These are phyloP conservation scores for Nothocercus nigrocapillus DNA, from an alignment of 2,113 vertebrate species.

Conservation along the genomic window DNA sequence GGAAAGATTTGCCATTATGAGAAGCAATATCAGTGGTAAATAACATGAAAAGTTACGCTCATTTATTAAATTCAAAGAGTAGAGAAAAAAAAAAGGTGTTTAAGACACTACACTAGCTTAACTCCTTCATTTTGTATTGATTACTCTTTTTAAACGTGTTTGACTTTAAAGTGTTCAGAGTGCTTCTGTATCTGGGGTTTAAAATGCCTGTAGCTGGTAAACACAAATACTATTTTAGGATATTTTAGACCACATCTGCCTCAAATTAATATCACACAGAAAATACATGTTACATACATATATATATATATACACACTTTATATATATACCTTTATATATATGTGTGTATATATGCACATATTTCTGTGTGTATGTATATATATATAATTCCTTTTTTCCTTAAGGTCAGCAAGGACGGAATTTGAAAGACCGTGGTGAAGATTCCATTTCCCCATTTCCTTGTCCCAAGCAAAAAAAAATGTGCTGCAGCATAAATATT, in stretches of 20 bases:
- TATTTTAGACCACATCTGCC: background rate
- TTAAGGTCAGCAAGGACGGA: background rate
- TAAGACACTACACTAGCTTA: background rate
- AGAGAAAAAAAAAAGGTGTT: background rate
- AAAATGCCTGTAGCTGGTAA: background rate
- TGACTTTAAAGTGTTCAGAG: background rate
- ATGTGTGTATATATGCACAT: no score
- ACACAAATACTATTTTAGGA: background rate
- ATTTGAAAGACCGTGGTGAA: background rate
- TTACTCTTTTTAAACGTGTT: background rate
- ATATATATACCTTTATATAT: no score
- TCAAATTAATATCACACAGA: background rate
- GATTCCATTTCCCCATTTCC: background rate
- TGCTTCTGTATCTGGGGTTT: background rate
- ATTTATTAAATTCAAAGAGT: background rate
- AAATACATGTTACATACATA: background rate
- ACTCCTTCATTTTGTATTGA: background rate
- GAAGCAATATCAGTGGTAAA: background rate
- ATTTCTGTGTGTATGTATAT: no score
- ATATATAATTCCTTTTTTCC: background rate
- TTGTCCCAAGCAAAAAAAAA: background rate
- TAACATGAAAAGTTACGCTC: background rate
- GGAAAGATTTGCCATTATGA: background rate
- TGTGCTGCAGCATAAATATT: background rate
- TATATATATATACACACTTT: no score